Percentiles rank a stretch among this genome's conserved stretches.
These are phyloP conservation scores for Cecidostiba fungosa DNA, from an alignment of 2,888 invertebrate species.

Conservation along the genomic window DNA sequence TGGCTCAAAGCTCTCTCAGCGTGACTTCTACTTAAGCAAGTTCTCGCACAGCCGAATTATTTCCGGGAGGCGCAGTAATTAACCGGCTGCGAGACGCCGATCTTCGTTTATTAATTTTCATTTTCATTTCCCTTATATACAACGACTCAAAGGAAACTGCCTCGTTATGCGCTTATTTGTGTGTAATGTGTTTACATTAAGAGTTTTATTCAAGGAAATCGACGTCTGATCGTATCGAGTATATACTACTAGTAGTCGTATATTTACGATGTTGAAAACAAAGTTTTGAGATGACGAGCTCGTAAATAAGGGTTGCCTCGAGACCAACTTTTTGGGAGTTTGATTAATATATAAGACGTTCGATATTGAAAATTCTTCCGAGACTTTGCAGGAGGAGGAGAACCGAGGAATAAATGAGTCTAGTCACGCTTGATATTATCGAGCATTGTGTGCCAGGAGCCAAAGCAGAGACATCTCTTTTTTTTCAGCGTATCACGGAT, in stretches of 20 bases:
- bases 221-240: neutral
- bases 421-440: conserved; percentile 35
- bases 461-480: neutral
- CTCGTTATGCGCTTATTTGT: no score
- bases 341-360: neutral
- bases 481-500: neutral
- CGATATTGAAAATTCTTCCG: conserved; percentile 33
- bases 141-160: no score
- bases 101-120: conserved; percentile 51
- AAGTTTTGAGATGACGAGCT: neutral
- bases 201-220: neutral
- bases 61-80: conserved; percentile 47
- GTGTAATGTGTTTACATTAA: no score
- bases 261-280: neutral
- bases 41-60: conserved; percentile 39
- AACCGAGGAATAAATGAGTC: conserved; percentile 2
- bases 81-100: neutral
- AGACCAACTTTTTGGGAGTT: neutral
- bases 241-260: neutral
- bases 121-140: neutral
- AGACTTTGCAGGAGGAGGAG: neutral
- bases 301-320: neutral
- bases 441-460: conserved; percentile 14
- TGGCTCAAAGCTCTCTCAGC: neutral
- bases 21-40: neutral